Conservation (phyloP, 2,888 invertebrate species). For the Allophyes oxyacanthae region DNA sequence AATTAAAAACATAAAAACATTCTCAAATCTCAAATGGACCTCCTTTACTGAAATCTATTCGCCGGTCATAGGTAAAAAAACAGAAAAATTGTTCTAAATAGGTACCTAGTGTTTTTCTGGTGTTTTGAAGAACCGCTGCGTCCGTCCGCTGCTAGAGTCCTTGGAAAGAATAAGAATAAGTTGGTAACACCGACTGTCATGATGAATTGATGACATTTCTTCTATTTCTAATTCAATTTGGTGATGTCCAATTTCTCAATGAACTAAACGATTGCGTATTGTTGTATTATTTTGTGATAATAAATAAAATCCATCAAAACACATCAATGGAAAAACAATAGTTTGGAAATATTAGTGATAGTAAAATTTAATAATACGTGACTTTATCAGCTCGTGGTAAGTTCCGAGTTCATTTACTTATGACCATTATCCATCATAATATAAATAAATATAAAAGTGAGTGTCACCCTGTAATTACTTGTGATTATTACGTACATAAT, state of each 20-base stretch:
- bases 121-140: too few relatives aligned
- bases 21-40: too few relatives aligned
- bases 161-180: too few relatives aligned
- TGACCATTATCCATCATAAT: conserved; percentile 11
- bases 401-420: conserved; percentile 44
- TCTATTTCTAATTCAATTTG: too few relatives aligned
- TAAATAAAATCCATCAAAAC: conserved; percentile 25
- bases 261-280: conserved; percentile 24
- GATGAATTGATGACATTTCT: conserved; percentile 32
- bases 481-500: too few relatives aligned
- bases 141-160: too few relatives aligned
- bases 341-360: conserved; percentile 36
- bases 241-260: conserved; percentile 32
- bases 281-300: conserved; percentile 37
- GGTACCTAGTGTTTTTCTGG: too few relatives aligned
- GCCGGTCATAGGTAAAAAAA: too few relatives aligned
- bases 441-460: conserved; percentile 19
- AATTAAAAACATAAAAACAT: too few relatives aligned
- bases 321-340: conserved; percentile 41
- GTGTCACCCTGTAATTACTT: conserved; percentile 14
- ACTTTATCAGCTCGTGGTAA: conserved; percentile 39
- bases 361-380: conserved; percentile 37
- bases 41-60: too few relatives aligned
- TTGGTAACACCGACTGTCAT: too few relatives aligned
- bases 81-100: too few relatives aligned